These are phyloP conservation scores for Zelostemma sp. DNA, from an alignment of 1,140 invertebrate genomes.

Conservation along the genomic window DNA sequence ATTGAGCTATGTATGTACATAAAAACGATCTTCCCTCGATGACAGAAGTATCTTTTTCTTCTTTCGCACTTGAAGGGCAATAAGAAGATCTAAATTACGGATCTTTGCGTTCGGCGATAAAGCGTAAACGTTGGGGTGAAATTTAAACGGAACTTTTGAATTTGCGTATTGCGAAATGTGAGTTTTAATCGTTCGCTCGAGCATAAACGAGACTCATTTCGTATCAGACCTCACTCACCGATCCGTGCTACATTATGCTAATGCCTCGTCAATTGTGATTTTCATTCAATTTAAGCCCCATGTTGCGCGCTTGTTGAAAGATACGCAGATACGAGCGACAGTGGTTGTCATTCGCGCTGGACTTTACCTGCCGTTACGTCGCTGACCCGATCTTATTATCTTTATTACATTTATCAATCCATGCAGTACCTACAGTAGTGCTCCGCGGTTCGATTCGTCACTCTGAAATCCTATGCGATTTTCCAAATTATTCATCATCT, in stretches of 20 bases:
- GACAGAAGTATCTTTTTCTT: too few relatives aligned
- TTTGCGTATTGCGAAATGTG: too few relatives aligned
- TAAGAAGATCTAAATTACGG: too few relatives aligned
- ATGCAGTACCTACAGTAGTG: too few relatives aligned
- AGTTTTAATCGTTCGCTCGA: conserved; percentile 47
- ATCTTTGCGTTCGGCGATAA: too few relatives aligned
- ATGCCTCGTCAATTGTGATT: conserved; percentile 61
- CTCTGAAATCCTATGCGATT: too few relatives aligned
- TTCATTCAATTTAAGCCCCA: conserved; percentile 61
- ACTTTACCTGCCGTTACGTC: neutral
- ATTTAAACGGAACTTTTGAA: too few relatives aligned
- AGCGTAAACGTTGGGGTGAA: too few relatives aligned
- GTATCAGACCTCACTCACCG: conserved; percentile 57
- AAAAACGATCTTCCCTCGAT: too few relatives aligned
- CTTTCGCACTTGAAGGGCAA: too few relatives aligned
- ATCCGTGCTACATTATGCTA: conserved; percentile 61
- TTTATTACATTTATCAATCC: neutral
- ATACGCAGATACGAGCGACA: conserved; percentile 53
- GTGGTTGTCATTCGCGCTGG: conserved; percentile 50
- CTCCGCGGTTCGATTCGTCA: too few relatives aligned
- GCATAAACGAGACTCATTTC: conserved; percentile 45
- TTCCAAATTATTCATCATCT: too few relatives aligned
- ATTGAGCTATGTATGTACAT: neutral
- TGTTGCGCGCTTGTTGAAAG: conserved; percentile 60
- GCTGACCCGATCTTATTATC: neutral